Percentiles rank a stretch among this genome's conserved stretches.
phyloP scores from a whole-genome alignment of 1,140 invertebrate species.

The Helicoverpa zea region DNA sequence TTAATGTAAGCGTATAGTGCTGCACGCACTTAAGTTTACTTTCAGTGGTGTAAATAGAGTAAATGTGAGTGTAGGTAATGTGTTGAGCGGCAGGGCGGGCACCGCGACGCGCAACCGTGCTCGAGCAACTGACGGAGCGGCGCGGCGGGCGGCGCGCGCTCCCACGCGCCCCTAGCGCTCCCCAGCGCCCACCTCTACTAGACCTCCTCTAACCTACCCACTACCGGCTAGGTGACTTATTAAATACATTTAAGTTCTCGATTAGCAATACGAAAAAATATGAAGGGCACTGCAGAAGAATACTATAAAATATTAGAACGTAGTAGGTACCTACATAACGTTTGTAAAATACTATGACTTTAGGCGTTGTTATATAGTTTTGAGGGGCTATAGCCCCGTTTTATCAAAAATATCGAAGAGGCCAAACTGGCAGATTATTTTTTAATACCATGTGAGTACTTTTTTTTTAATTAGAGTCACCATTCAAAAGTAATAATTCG shows the following conservation, averaged over 20 bases:
- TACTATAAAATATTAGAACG: too few relatives aligned
- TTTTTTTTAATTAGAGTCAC: too few relatives aligned
- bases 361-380: too few relatives aligned
- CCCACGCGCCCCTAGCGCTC: background rate
- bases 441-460: too few relatives aligned
- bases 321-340: too few relatives aligned
- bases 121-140: constrained; percentile 39
- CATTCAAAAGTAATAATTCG: too few relatives aligned
- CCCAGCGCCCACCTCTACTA: constrained; percentile 28
- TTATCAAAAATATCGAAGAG: too few relatives aligned
- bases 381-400: too few relatives aligned
- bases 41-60: constrained; percentile 1
- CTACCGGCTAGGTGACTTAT: background rate
- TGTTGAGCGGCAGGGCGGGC: constrained; percentile 29
- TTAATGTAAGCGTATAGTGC: constrained; percentile 18
- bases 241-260: too few relatives aligned
- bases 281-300: too few relatives aligned
- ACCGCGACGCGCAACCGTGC: constrained; percentile 50
- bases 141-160: constrained; percentile 21
- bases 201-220: constrained; percentile 15
- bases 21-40: constrained; percentile 14
- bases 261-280: background rate
- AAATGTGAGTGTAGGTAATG: constrained; percentile 2
- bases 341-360: too few relatives aligned
- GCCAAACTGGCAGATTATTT: too few relatives aligned